phyloP scores from a whole-genome alignment of 2,113 vertebrate species.

The Antechinus flavipes region DNA sequence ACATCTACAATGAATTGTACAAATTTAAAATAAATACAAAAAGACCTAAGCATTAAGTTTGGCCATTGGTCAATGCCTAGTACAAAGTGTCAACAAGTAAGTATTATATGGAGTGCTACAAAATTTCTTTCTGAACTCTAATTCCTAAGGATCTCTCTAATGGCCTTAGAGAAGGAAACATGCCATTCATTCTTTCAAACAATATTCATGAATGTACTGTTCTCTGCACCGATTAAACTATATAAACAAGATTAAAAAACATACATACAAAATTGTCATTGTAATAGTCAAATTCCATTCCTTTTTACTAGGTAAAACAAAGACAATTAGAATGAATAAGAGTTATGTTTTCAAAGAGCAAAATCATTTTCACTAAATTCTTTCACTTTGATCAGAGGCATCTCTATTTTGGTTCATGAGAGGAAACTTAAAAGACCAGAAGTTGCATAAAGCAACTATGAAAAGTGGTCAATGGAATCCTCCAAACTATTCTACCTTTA shows the following conservation, averaged over 20 bases:
- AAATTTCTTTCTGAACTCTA: not conserved
- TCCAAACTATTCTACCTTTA: not conserved
- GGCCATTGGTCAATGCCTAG: not conserved
- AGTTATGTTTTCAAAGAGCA: slow-evolving; percentile 20
- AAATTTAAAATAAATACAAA: slow-evolving; percentile 39
- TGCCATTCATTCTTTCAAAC: slow-evolving; percentile 11
- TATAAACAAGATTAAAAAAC: not conserved
- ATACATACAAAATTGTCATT: not conserved
- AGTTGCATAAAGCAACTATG: not conserved
- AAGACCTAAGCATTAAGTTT: not conserved
- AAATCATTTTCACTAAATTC: slow-evolving; percentile 39
- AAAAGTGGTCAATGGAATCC: slow-evolving; percentile 17
- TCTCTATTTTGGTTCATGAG: slow-evolving; percentile 40
- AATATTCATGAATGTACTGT: slow-evolving; percentile 41
- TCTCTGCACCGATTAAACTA: not conserved
- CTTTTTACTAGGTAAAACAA: slow-evolving; percentile 2
- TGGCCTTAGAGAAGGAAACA: not conserved
- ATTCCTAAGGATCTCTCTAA: not conserved
- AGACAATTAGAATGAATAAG: not conserved
- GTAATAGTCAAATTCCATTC: slow-evolving; percentile 36
- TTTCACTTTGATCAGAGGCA: slow-evolving; percentile 5
- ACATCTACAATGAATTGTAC: slow-evolving; percentile 6
- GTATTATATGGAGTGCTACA: not conserved
- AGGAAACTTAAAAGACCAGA: slow-evolving; percentile 45
- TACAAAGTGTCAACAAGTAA: not conserved